Evolutionary conservation across 2,888 invertebrate genomes (phyloP).

Genomic region (Pheosia tremula): DNA sequence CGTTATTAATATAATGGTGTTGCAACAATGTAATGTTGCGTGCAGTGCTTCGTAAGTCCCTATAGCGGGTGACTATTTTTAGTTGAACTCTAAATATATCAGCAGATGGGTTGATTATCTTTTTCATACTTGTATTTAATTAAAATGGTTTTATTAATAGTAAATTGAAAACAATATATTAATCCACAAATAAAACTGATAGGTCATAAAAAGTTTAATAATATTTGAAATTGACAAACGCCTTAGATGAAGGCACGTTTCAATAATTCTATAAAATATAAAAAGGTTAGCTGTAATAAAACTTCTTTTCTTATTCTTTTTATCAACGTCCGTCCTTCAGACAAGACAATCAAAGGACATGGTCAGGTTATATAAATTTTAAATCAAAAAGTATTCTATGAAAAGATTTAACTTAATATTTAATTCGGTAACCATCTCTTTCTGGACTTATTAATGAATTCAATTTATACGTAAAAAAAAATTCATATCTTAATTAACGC

Average conservation of each 20-base stretch:
- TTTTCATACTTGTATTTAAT: neutral
- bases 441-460: conserved; percentile 11
- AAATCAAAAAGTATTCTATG: conserved; percentile 17
- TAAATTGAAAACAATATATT: neutral
- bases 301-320: conserved; percentile 10
- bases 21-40: neutral
- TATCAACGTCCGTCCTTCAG: conserved; percentile 21
- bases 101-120: too few relatives aligned
- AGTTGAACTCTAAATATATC: neutral
- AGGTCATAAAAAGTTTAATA: conserved; percentile 12
- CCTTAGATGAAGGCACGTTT: conserved; percentile 16
- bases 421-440: conserved; percentile 12
- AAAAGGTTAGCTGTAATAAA: conserved; percentile 17
- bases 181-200: neutral
- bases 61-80: neutral
- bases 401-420: conserved; percentile 14
- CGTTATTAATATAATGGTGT: neutral
- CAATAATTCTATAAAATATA: conserved; percentile 22
- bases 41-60: neutral
- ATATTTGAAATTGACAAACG: conserved; percentile 22
- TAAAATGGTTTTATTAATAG: neutral
- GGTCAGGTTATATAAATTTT: conserved; percentile 14
- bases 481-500: neutral
- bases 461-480: neutral
- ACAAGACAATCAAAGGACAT: conserved; percentile 14